Conservation (phyloP, 2,797 vertebrate genomes). For the Peromyscus attwateri region DNA sequence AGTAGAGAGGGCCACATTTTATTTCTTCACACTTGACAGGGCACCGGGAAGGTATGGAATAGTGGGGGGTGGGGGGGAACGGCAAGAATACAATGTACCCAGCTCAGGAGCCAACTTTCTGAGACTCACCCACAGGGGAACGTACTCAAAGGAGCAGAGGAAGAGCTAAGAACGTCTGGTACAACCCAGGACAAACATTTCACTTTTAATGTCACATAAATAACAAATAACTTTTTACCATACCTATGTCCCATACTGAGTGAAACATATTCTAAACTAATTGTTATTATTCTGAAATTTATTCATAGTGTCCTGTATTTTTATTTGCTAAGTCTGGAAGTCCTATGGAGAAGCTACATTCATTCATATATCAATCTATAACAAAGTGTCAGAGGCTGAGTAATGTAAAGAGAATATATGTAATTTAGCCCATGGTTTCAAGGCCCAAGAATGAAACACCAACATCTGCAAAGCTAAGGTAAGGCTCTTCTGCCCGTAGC, state of each 20-base stretch:
- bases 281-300: not conserved
- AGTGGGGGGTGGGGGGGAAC: rapidly evolving
- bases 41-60: no score
- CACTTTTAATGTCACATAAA: not conserved
- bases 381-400: not conserved
- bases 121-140: not conserved
- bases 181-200: not conserved
- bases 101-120: not conserved
- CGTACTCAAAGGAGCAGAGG: not conserved
- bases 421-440: not conserved
- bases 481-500: not conserved
- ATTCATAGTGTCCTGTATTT: not conserved
- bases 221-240: not conserved
- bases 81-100: rapidly evolving
- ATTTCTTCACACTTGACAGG: not conserved
- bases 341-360: not conserved
- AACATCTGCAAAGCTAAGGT: not conserved
- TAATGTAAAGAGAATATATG: not conserved
- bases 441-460: not conserved
- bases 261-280: not conserved
- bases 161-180: rapidly evolving
- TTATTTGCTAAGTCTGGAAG: not conserved
- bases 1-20: not conserved
- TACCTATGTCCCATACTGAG: not conserved
- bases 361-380: not conserved